phyloP scores from a whole-genome alignment of 2,113 vertebrate genomes.

The Hemibagrus wyckioides region DNA sequence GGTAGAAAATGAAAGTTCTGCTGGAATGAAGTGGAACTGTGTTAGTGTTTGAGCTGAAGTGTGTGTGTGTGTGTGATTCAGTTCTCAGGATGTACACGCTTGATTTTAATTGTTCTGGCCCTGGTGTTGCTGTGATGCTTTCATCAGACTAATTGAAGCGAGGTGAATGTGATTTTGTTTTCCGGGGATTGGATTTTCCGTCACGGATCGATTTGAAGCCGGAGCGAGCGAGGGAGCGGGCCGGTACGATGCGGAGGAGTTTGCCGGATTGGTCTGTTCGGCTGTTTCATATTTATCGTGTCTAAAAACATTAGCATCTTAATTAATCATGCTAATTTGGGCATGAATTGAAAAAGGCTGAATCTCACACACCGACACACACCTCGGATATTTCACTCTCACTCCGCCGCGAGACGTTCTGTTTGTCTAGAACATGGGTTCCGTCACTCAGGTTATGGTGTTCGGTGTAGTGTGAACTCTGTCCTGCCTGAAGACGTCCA shows the following conservation, averaged over 20 bases:
- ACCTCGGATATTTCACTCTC: neutral
- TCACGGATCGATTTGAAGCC: constrained; percentile 37
- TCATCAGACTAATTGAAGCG: constrained; percentile 81
- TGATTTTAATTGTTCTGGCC: constrained; percentile 67
- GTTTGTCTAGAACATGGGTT: neutral
- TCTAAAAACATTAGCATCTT: constrained; percentile 65
- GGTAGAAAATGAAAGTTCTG: neutral
- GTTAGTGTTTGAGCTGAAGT: neutral
- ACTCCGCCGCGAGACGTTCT: neutral
- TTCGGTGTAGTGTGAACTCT: neutral
- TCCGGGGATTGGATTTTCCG: constrained; percentile 72
- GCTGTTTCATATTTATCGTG: constrained; percentile 56
- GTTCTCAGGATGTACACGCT: constrained; percentile 24
- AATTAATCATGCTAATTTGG: constrained; percentile 65
- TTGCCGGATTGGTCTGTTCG: constrained; percentile 8
- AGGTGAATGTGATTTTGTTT: constrained; percentile 78
- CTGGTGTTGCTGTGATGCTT: constrained; percentile 62
- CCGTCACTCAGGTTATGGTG: neutral
- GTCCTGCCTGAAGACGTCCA: neutral
- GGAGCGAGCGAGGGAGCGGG: constrained; percentile 22
- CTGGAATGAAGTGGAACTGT: neutral
- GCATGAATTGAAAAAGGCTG: neutral
- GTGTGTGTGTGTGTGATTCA: neutral
- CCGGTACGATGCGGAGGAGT: constrained; percentile 50
- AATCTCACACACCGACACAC: neutral